These are phyloP conservation scores for Thymelicus lineola DNA, from an alignment of 2,888 invertebrate genomes.

Conservation along the genomic window DNA sequence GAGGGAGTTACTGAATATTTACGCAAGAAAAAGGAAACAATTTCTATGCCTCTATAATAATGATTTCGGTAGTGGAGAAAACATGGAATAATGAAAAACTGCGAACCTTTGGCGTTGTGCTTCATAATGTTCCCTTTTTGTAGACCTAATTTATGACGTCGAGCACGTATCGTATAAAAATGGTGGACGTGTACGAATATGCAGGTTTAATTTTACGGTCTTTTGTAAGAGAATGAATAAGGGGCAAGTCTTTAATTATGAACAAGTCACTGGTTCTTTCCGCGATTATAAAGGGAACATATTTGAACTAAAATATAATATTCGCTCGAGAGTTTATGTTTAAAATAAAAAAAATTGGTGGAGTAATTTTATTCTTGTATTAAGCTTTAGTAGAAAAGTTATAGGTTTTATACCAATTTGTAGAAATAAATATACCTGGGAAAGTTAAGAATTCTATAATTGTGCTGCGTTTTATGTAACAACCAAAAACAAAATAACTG, in stretches of 20 bases:
- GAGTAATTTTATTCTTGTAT: too few species aligned
- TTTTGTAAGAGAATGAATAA: conserved; percentile 73
- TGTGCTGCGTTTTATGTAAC: too few species aligned
- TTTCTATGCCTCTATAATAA: conserved; percentile 9
- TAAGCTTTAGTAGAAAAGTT: too few species aligned
- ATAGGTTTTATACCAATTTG: too few species aligned
- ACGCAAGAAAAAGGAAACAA: conserved; percentile 12
- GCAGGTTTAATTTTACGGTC: conserved; percentile 74
- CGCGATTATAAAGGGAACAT: conserved; percentile 34
- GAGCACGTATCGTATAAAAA: conserved; percentile 50
- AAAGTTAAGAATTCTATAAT: too few species aligned
- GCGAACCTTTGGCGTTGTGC: conserved; percentile 62
- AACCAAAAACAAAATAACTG: too few species aligned
- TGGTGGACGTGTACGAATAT: conserved; percentile 61
- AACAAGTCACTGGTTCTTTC: conserved; percentile 58
- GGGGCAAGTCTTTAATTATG: conserved; percentile 74
- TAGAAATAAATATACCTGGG: too few species aligned
- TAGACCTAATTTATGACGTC: conserved; percentile 75
- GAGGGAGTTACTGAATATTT: not conserved
- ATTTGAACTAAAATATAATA: conserved; percentile 8
- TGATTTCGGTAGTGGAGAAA: conserved; percentile 42
- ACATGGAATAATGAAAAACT: conserved; percentile 61
- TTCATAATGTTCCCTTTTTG: conserved; percentile 64
- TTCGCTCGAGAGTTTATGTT: conserved; percentile 1
- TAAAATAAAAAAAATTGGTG: not conserved